Conservation (phyloP, 2,797 vertebrate species). For the Pseudomugil gertrudae region DNA sequence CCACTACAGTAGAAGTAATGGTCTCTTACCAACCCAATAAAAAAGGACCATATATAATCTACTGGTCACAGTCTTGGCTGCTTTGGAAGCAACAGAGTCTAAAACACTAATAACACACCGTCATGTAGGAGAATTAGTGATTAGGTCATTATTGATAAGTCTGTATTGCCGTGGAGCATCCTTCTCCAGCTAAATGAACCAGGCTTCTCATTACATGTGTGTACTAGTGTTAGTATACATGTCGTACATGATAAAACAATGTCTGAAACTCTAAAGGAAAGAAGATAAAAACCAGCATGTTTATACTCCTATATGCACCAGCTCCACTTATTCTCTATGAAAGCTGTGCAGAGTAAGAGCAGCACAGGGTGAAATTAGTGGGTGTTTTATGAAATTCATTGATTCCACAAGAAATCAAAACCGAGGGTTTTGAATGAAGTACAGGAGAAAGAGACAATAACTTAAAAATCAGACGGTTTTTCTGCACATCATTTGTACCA, state of each 20-base stretch:
- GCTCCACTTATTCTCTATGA: constrained; percentile 52
- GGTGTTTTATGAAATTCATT: constrained; percentile 69
- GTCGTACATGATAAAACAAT: constrained; percentile 2
- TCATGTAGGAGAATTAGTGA: not conserved
- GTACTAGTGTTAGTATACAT: not conserved
- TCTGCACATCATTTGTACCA: constrained; percentile 3
- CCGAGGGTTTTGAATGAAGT: constrained; percentile 57
- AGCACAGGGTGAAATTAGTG: constrained; percentile 56
- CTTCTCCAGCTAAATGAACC: not conserved
- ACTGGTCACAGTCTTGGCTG: not conserved
- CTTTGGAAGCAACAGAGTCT: not conserved
- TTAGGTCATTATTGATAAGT: not conserved
- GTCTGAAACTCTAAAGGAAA: constrained; percentile 25
- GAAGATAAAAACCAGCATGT: constrained; percentile 19
- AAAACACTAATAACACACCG: not conserved
- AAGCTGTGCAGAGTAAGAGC: constrained; percentile 53
- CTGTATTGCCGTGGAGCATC: not conserved
- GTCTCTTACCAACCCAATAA: no score
- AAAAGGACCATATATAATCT: no score
- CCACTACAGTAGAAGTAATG: no score
- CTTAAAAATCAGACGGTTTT: constrained; percentile 25
- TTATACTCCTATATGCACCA: constrained; percentile 31
- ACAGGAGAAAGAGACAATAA: constrained; percentile 1
- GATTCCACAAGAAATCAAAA: constrained; percentile 42
- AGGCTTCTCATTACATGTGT: not conserved